These are phyloP conservation scores for Phrynosoma platyrhinos DNA, from an alignment of 2,113 vertebrate genomes.

Conservation along the genomic window DNA sequence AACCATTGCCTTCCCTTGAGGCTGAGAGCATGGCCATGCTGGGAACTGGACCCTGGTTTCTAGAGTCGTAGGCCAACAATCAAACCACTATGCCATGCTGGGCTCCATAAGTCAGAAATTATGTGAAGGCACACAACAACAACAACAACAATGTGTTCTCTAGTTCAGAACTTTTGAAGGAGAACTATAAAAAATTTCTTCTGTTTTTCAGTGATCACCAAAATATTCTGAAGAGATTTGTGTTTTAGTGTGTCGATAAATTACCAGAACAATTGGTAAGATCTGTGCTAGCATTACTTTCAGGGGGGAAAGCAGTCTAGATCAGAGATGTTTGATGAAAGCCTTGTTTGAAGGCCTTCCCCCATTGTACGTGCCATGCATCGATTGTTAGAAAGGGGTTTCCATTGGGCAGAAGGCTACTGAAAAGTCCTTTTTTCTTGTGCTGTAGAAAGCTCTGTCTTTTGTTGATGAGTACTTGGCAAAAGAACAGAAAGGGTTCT, in stretches of 20 bases:
- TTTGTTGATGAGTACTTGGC: not conserved
- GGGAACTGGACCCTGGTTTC: too few relatives aligned
- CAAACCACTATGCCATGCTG: too few relatives aligned
- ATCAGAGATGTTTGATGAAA: not conserved
- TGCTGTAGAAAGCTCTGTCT: too few relatives aligned
- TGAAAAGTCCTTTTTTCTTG: too few relatives aligned
- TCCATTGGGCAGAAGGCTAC: not conserved
- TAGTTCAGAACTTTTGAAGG: not conserved
- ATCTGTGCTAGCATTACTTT: not conserved
- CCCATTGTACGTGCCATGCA: not conserved
- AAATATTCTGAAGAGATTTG: not conserved
- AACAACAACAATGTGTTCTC: not conserved
- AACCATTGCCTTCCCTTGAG: slow-evolving; percentile 87
- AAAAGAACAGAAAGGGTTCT: too few relatives aligned
- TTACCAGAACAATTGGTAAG: not conserved
- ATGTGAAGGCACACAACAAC: too few relatives aligned
- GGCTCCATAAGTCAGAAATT: too few relatives aligned
- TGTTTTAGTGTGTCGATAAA: not conserved
- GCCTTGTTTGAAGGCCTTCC: not conserved
- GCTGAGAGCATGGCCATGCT: too few relatives aligned
- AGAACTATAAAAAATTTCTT: not conserved
- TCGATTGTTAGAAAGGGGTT: too few relatives aligned
- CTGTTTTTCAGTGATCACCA: not conserved
- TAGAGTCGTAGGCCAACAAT: too few relatives aligned
- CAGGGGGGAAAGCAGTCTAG: not conserved